Conservation (phyloP, 2,888 invertebrate genomes). For the Resseliella maxima region DNA sequence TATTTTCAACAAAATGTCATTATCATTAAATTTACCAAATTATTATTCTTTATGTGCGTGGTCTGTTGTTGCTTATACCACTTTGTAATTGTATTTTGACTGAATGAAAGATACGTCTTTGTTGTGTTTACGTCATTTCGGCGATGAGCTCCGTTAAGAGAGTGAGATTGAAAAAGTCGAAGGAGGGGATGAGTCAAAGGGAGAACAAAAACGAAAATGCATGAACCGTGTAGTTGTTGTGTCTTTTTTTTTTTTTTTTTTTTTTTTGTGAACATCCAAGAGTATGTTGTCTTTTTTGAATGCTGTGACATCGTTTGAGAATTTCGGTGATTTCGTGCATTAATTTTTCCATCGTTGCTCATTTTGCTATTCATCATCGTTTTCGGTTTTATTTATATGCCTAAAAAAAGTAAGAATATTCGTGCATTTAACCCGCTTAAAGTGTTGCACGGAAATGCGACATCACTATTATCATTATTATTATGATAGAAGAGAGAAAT, state of each 20-base stretch:
- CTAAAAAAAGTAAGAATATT: neutral
- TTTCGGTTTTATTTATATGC: slow-evolving; percentile 14
- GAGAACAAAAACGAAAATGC: neutral
- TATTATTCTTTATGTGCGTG: slow-evolving; percentile 51
- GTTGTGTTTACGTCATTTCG: slow-evolving; percentile 19
- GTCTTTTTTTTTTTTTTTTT: too few species aligned
- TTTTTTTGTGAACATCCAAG: too few species aligned
- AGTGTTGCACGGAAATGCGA: slow-evolving; percentile 36
- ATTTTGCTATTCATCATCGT: slow-evolving; percentile 51
- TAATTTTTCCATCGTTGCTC: slow-evolving; percentile 53
- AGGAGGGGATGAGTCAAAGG: neutral
- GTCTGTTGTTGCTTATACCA: slow-evolving; percentile 41
- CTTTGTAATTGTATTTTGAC: slow-evolving; percentile 18
- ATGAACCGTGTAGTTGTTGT: neutral
- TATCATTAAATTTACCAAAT: slow-evolving; percentile 53
- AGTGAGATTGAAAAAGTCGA: neutral
- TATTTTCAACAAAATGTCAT: slow-evolving; percentile 53
- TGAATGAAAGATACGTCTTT: slow-evolving; percentile 47
- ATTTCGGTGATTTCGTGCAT: slow-evolving; percentile 46
- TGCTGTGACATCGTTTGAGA: slow-evolving; percentile 17
- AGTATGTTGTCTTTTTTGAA: slow-evolving; percentile 21
- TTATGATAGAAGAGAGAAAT: slow-evolving; percentile 11
- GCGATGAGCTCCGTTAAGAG: neutral
- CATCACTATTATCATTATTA: slow-evolving; percentile 48
- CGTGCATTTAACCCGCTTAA: slow-evolving; percentile 38